Conservation (phyloP, 35 echinoderm and acorn worm species). For the Lytechinus pictus region DNA sequence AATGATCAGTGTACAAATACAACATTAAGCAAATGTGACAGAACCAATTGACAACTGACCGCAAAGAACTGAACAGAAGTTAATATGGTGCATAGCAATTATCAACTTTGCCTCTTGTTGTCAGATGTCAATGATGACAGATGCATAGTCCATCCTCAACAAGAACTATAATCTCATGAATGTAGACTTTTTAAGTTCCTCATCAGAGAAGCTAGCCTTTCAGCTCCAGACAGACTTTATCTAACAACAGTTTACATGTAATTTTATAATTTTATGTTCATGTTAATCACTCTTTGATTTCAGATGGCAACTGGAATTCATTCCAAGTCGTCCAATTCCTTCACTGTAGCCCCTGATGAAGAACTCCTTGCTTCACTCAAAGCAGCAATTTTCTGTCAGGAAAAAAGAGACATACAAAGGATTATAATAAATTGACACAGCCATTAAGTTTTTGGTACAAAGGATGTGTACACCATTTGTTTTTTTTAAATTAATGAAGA, state of each 20-base stretch:
- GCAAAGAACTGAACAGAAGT: background rate
- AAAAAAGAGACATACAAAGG: background rate
- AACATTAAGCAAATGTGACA: background rate
- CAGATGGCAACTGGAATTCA: background rate
- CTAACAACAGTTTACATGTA: background rate
- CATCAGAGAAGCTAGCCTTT: background rate
- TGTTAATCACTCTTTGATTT: background rate
- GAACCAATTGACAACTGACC: background rate
- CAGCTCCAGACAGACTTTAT: background rate
- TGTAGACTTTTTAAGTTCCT: background rate
- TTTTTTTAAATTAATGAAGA: too few species aligned
- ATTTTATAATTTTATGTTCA: background rate
- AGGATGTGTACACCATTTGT: too few species aligned
- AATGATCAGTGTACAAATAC: background rate
- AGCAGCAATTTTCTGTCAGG: background rate
- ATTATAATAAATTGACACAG: background rate
- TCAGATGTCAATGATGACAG: background rate
- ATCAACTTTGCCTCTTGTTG: background rate
- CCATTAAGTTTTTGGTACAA: background rate
- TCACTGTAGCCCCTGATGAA: background rate
- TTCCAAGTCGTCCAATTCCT: conserved; percentile 23
- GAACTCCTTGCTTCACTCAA: background rate
- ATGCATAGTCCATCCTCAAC: background rate
- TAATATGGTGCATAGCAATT: background rate
- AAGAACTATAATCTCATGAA: background rate